Evolutionary conservation across 1,140 invertebrate species (phyloP).

Genomic region (Paramacrobiotus metropolitanus): DNA sequence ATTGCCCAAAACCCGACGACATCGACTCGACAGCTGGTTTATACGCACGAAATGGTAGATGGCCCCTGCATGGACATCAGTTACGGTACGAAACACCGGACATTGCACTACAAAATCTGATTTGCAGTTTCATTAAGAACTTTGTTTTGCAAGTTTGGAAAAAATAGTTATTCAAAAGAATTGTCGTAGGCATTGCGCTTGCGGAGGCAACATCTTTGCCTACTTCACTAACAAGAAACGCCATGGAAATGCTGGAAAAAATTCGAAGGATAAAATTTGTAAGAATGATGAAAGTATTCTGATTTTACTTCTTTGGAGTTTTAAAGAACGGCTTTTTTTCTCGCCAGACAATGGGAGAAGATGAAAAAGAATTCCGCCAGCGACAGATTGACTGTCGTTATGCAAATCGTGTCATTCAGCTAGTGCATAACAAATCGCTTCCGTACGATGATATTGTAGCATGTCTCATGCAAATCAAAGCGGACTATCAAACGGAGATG

Average conservation of each 20-base stretch:
- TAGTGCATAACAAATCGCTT: neutral
- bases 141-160: too few species aligned
- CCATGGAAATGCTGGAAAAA: neutral
- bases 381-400: neutral
- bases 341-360: neutral
- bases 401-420: neutral
- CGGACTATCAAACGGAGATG: too few species aligned
- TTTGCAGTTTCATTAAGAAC: neutral
- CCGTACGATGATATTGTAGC: neutral
- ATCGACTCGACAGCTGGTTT: neutral
- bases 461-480: too few species aligned
- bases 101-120: neutral
- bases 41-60: neutral
- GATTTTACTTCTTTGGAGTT: neutral
- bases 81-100: neutral
- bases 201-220: neutral
- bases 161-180: too few species aligned
- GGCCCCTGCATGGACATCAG: neutral
- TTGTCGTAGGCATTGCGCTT: neutral
- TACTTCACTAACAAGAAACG: neutral
- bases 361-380: neutral
- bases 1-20: neutral
- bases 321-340: neutral
- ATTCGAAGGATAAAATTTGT: neutral
- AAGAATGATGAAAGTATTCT: neutral